These are phyloP conservation scores for Rhynchophorus ferrugineus DNA, from an alignment of 1,140 invertebrate genomes.

Conservation along the genomic window DNA sequence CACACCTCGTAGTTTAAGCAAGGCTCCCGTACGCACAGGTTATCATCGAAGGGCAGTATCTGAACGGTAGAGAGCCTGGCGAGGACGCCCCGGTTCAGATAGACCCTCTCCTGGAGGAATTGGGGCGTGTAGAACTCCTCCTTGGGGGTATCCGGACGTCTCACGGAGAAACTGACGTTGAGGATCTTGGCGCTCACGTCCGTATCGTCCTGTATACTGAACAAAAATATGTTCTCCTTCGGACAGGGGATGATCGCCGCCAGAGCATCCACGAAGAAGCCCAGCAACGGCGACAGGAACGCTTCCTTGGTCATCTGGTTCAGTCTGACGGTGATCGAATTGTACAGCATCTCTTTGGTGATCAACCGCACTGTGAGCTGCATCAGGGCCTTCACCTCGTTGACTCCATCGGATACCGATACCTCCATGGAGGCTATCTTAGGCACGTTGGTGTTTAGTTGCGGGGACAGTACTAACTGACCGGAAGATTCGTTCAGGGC, in stretches of 20 bases:
- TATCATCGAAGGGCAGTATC: conserved; percentile 94
- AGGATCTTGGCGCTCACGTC: conserved; percentile 81
- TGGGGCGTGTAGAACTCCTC: conserved; percentile 80
- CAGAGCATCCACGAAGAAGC: conserved; percentile 85
- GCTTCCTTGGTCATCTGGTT: conserved; percentile 89
- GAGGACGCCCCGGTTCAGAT: conserved; percentile 79
- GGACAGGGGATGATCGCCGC: conserved; percentile 88
- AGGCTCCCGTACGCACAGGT: conserved; percentile 91
- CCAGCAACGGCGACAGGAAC: conserved; percentile 84
- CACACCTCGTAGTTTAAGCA: conserved; percentile 96
- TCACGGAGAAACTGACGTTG: conserved; percentile 91
- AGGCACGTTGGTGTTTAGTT: conserved; percentile 93
- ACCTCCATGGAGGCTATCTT: conserved; percentile 91
- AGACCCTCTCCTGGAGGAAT: conserved; percentile 88
- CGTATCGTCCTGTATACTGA: conserved; percentile 88
- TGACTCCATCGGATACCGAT: conserved; percentile 85
- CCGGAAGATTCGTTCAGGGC: conserved; percentile 77
- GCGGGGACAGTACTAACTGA: conserved; percentile 79
- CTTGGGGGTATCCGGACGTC: conserved; percentile 65
- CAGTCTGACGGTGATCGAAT: conserved; percentile 88
- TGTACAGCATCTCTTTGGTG: conserved; percentile 90
- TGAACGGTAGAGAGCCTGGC: conserved; percentile 81
- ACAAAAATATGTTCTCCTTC: conserved; percentile 87
- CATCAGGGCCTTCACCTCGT: conserved; percentile 86
- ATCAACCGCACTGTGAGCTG: conserved; percentile 81